Evolutionary conservation across 2,113 vertebrate species (phyloP), one percentile per base, ranked within the genome.

Genomic region (Eretmochelys imbricata): DNA sequence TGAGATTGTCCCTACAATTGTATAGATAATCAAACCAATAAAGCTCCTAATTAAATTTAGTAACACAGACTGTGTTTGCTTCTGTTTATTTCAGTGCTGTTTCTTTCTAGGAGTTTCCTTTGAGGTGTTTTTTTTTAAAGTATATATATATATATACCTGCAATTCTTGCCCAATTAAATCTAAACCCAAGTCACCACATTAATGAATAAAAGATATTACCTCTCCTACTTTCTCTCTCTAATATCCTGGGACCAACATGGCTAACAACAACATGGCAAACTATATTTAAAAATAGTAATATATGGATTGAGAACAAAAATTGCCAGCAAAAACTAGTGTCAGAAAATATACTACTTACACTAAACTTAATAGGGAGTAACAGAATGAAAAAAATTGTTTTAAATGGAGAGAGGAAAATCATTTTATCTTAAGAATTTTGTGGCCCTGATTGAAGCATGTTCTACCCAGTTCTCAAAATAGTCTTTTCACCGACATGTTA

Each of bases 11-110:
- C 38, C 91, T 84, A 46, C 84, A 83, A 91, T 22, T 69, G 49
- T 94, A 72, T 42, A 89, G 91, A 86, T 54, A 59, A 59, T 27
- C 27, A 59, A 59, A 59, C 57, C 49, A 51, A 13, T 92, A 54
- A 90, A 54, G 25, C 19, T 82, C n/a, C 59, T 90, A 75, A 93
- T 81, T 93, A 3, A 83, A 22, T 86, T 87, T 92, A 78, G 91
- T 76, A 9, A 53, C 62, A 24, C 14, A 50, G 19, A 72, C 4
- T 72, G n/a, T 72, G 65, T 72, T 96, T 82, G 82, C 80, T 95
- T 90, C n/a, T 80, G 13, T 35, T 62, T 55, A 2, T 57, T 76
- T 76, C 72, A 86, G 1, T 88, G 16, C 19, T 55, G 12, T 90
- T 88, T 85, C 20, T 69, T 69, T 69, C 19, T 11, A 80, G 88